These are phyloP conservation scores for Mallotus villosus DNA, from an alignment of 2,797 vertebrate genomes.

Conservation along the genomic window DNA sequence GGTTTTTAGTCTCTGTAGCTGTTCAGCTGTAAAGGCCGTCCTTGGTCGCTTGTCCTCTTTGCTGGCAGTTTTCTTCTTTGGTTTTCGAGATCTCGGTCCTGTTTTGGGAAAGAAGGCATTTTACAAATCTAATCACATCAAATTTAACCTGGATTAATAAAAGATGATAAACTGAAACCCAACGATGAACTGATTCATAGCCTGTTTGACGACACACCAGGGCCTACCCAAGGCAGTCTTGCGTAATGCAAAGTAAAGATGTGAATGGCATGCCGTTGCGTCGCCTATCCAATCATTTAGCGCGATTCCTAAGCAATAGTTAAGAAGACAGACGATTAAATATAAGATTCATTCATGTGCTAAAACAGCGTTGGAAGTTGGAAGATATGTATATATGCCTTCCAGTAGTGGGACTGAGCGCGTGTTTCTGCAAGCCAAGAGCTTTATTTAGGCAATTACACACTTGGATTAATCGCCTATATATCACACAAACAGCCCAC, in stretches of 20 bases:
- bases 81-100: conserved; percentile 97
- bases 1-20: conserved; percentile 91
- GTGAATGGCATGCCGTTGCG: not conserved
- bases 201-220: not conserved
- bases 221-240: not conserved
- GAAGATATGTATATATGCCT: too few species aligned
- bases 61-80: conserved; percentile 94
- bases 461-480: too few species aligned
- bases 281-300: not conserved
- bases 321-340: too few species aligned
- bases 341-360: too few species aligned
- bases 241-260: not conserved
- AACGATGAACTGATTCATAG: not conserved
- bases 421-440: too few species aligned
- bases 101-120: conserved; percentile 20
- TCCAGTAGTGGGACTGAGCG: too few species aligned
- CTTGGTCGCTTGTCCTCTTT: conserved; percentile 94
- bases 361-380: too few species aligned
- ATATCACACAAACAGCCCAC: too few species aligned
- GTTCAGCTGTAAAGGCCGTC: conserved; percentile 93
- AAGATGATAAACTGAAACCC: not conserved
- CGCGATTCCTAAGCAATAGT: too few species aligned
- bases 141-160: not conserved
- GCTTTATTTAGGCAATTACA: too few species aligned
- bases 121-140: conserved; percentile 6